These are phyloP conservation scores for Epirrhoe tristata DNA, from an alignment of 2,888 invertebrate species.

Conservation along the genomic window DNA sequence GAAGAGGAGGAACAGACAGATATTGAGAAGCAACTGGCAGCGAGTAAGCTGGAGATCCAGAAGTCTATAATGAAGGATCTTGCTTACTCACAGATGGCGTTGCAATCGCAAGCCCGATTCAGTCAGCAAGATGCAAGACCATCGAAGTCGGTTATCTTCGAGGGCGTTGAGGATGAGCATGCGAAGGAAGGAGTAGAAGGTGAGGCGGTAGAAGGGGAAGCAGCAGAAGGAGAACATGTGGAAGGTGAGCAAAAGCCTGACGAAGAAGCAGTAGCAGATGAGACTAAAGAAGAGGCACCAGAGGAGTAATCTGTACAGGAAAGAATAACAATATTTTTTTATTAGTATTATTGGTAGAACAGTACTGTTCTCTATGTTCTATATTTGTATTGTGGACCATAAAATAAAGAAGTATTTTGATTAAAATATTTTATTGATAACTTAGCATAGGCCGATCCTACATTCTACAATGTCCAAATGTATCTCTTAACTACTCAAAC, in stretches of 20 bases:
- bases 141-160: conserved; percentile 52
- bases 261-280: conserved; percentile 11
- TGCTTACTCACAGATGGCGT: conserved; percentile 60
- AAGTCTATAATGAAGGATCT: conserved; percentile 76
- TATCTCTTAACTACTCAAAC: not conserved
- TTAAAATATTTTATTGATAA: not conserved
- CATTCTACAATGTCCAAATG: too few species aligned
- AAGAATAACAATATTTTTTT: conserved; percentile 19
- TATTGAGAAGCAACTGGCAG: conserved; percentile 61
- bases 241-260: conserved; percentile 46
- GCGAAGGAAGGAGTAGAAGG: conserved; percentile 53
- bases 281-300: conserved; percentile 21
- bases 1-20: conserved; percentile 54
- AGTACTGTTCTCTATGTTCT: conserved; percentile 4
- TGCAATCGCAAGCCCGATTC: conserved; percentile 53
- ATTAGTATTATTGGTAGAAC: conserved; percentile 11
- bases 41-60: conserved; percentile 70
- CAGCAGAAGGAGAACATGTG: conserved; percentile 50
- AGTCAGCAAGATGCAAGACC: conserved; percentile 45
- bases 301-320: conserved; percentile 13
- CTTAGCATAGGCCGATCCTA: too few species aligned
- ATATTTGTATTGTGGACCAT: conserved; percentile 1
- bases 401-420: conserved; percentile 3
- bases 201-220: conserved; percentile 48
- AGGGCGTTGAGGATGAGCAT: conserved; percentile 26